Evolutionary conservation across 2,113 vertebrate genomes (phyloP).

Genomic region (Hystrix cristata): DNA sequence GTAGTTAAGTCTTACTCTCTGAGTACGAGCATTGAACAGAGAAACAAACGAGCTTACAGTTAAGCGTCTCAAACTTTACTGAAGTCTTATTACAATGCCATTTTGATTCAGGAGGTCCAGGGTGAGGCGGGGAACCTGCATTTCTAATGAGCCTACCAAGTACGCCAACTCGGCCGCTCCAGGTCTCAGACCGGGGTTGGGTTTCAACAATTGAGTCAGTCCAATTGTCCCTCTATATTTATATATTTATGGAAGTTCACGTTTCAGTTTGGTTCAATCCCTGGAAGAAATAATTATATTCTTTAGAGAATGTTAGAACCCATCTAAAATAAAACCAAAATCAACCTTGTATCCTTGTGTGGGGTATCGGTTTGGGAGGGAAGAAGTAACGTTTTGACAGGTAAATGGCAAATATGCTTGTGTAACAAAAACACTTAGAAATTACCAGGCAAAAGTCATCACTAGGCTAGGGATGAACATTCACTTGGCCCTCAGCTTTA

Average conservation of each 20-base stretch:
- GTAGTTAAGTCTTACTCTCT: background rate
- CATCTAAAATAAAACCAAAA: constrained; percentile 6
- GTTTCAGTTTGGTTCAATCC: background rate
- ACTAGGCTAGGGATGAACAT: background rate
- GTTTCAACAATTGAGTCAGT: background rate
- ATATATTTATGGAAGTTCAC: background rate
- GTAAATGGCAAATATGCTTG: background rate
- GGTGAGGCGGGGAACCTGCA: background rate
- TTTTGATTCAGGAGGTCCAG: background rate
- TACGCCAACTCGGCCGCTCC: background rate
- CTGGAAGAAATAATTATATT: background rate
- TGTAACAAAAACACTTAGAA: background rate
- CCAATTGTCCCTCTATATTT: background rate
- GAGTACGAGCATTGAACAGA: background rate
- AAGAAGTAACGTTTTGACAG: background rate
- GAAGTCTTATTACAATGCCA: background rate
- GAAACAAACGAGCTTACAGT: background rate
- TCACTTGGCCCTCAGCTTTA: background rate
- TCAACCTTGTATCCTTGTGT: background rate
- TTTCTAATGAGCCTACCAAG: background rate
- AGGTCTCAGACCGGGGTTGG: background rate
- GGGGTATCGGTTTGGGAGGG: background rate
- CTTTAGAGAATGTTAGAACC: background rate
- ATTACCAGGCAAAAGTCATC: background rate
- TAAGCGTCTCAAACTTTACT: constrained; percentile 46